phyloP scores from a whole-genome alignment of 1,140 invertebrate genomes.

The Acyrthosiphon pisum region DNA sequence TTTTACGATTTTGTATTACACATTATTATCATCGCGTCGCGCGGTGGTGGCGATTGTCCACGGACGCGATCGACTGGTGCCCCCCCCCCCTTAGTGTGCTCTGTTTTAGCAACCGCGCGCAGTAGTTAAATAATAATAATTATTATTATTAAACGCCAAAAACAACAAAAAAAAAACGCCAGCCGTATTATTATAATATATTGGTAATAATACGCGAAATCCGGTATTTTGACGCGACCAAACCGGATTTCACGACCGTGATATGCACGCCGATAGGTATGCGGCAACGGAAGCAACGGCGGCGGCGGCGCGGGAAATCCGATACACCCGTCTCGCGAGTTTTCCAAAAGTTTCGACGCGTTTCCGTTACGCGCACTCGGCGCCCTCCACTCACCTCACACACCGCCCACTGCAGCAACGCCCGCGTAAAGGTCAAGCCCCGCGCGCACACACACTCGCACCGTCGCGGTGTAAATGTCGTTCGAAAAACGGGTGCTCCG shows the following conservation, averaged over 20 bases:
- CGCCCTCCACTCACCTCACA: too few species aligned
- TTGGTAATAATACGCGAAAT: constrained; percentile 16
- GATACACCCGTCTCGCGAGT: neutral
- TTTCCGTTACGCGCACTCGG: neutral
- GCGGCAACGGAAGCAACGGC: neutral
- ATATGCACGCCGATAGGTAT: neutral
- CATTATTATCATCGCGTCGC: neutral
- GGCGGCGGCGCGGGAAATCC: neutral
- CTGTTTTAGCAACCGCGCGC: too few species aligned
- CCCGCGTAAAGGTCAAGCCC: neutral
- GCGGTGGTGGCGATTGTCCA: neutral
- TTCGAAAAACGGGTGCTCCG: neutral
- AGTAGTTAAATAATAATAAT: neutral
- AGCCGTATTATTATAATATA: neutral
- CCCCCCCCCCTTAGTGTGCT: too few species aligned
- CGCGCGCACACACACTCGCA: too few species aligned
- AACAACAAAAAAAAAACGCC: neutral
- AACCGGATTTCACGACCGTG: neutral
- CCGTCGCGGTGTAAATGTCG: neutral
- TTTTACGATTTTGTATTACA: neutral
- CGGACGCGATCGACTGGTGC: neutral
- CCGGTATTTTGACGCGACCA: neutral
- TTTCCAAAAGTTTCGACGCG: constrained; percentile 12
- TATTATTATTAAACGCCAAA: neutral
- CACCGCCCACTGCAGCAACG: neutral